Conservation (phyloP, 2,797 vertebrate species). For the Gallinago nigripennis region DNA sequence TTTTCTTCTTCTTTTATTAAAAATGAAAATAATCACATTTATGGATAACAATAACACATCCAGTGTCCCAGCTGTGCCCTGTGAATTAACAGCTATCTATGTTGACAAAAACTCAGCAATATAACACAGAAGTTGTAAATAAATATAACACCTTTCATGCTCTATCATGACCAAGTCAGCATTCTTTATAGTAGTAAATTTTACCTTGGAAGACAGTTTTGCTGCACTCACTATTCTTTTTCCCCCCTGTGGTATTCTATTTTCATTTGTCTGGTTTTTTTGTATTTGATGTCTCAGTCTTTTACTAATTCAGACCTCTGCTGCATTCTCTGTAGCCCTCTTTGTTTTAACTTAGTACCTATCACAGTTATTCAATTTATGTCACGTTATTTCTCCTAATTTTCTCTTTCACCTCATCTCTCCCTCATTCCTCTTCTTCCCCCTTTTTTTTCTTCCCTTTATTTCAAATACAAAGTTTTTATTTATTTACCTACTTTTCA, state of each 20-base stretch:
- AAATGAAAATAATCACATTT: neutral
- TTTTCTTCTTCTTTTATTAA: neutral
- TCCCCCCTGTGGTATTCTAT: rapidly evolving
- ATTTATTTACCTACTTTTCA: neutral
- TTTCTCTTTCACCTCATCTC: neutral
- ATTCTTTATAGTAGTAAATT: neutral
- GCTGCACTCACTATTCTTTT: neutral
- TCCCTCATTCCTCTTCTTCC: neutral
- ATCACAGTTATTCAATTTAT: neutral
- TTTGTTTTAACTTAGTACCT: neutral
- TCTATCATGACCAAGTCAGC: neutral
- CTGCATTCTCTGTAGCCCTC: neutral
- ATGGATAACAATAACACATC: neutral
- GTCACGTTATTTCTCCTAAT: neutral
- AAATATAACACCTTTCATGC: slow-evolving; percentile 22
- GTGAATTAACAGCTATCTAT: slow-evolving; percentile 31
- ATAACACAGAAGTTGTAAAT: neutral
- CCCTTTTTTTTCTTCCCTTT: neutral
- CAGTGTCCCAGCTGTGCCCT: neutral
- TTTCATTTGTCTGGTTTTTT: neutral
- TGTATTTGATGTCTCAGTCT: neutral
- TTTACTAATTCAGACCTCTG: neutral
- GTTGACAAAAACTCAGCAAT: neutral
- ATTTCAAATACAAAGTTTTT: neutral
- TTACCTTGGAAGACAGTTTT: neutral